These are phyloP conservation scores for Neodiprion virginianus DNA, from an alignment of 1,140 invertebrate species.

Conservation along the genomic window DNA sequence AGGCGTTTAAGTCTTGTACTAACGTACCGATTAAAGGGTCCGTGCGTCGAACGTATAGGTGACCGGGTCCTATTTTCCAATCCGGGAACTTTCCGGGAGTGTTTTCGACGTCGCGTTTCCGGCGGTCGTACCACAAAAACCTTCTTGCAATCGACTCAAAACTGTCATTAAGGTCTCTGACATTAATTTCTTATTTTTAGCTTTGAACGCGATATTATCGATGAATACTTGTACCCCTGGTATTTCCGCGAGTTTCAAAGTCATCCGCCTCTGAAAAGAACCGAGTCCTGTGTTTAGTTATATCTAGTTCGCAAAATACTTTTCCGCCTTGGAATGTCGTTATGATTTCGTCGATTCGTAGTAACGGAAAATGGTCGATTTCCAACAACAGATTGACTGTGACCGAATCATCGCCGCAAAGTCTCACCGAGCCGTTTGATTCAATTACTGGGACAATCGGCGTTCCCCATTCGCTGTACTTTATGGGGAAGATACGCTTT, in stretches of 20 bases:
- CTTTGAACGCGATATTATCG: conserved; percentile 34
- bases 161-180: conserved; percentile 26
- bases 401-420: conserved; percentile 51
- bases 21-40: no score
- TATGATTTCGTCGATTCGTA: conserved; percentile 21
- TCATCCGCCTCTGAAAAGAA: background rate
- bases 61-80: no score
- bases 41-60: no score
- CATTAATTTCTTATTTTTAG: conserved; percentile 17
- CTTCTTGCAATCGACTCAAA: conserved; percentile 30
- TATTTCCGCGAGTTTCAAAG: background rate
- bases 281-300: background rate
- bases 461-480: conserved; percentile 47
- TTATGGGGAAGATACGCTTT: conserved; percentile 16
- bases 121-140: no score
- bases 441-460: conserved; percentile 51
- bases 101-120: no score
- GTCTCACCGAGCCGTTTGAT: conserved; percentile 38
- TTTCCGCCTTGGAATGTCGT: no score
- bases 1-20: no score
- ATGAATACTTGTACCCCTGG: conserved; percentile 27
- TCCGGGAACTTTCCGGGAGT: no score
- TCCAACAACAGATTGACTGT: conserved; percentile 41
- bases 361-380: conserved; percentile 39
- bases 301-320: no score